Evolutionary conservation across 1,140 invertebrate genomes (phyloP).

Genomic region (Lordiphosa clarofinis): DNA sequence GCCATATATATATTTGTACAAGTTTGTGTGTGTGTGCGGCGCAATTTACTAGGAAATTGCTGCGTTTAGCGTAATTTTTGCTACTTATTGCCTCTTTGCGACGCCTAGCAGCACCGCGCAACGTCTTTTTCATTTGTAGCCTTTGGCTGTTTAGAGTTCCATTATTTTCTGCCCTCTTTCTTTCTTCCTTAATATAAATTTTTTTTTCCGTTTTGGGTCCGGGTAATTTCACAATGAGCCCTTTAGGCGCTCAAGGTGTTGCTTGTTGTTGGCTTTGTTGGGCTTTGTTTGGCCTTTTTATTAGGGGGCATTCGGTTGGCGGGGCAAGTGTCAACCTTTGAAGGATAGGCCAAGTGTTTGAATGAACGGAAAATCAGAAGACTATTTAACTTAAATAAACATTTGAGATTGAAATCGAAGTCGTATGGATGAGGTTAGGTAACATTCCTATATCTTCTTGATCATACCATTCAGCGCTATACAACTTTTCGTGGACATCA

Average conservation of each 20-base stretch:
- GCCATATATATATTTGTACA: conserved; percentile 2
- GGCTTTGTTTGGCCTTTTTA: conserved; percentile 44
- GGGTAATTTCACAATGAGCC: conserved; percentile 69
- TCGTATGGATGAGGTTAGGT: too few relatives aligned
- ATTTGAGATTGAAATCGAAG: too few relatives aligned
- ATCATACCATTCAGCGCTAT: too few relatives aligned
- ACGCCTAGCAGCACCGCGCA: conserved; percentile 11
- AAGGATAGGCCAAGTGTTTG: conserved; percentile 4
- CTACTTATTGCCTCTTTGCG: conserved; percentile 69
- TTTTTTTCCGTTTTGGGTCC: conserved; percentile 22
- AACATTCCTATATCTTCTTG: too few relatives aligned
- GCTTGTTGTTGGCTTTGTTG: conserved; percentile 32
- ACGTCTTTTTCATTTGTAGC: conserved; percentile 42
- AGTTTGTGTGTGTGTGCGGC: conserved; percentile 28
- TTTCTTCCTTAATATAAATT: conserved; percentile 5
- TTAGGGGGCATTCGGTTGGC: conserved; percentile 37
- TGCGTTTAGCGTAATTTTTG: conserved; percentile 76
- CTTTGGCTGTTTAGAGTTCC: conserved; percentile 34
- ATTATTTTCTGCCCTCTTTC: conserved; percentile 13
- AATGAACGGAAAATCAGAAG: too few relatives aligned
- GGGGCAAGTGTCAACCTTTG: conserved; percentile 62
- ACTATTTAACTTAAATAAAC: too few relatives aligned
- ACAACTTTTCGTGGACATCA: too few relatives aligned
- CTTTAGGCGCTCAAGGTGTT: conserved; percentile 45
- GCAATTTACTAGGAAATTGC: conserved; percentile 74